Base-by-base conservation (phyloP, 2,797 vertebrate species). In the Leucoraja ocellata region DNA sequence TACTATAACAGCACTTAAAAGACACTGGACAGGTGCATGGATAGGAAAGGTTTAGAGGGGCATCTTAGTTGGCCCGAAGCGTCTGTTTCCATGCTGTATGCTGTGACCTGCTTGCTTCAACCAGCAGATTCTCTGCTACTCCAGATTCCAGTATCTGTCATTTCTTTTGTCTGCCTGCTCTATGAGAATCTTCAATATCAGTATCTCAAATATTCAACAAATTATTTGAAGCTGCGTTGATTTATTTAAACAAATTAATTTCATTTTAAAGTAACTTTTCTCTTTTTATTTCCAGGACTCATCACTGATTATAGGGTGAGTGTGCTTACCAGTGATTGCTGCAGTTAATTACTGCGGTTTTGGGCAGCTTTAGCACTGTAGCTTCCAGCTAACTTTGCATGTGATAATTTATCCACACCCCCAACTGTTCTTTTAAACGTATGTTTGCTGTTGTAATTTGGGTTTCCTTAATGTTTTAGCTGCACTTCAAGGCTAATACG, bases 241-340 rank as follows among this genome's bases (percentile, higher is more conserved):
- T 68, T 18, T 90, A 71, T 84, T 68, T 78, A 18, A 93, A 5
- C 71, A 93, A 79, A 86, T 13, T 32, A 94, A 84, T 5, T 79
- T 76, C 54, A 93, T 93, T 93, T 92, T 93, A 93, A 84, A 0
- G 0, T 79, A 94, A 21, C 68, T 8, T 0, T 63, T 73, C 68
- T 39, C 63, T 65, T 92, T 92, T 71, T 93, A 46, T 96, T 96
- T 91, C 25, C 94, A 98, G 98, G 97, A 58, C 95, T 97, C 78
- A 95, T 98, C 94, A 98, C 98, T 32, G 98, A 98, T 94, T 98
- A 98, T 83, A 96, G 98, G 96, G 98, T 98, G 96, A 97, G 97
- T 97, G 94, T n/a, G 91, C 58, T 61, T 65, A 21, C 58, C 18
- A 76, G 71, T 36, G 61, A 76, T 54, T 46, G n/a, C 1, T 88